These are phyloP conservation scores for Phocides pigmalion DNA, from an alignment of 1,140 invertebrate genomes.

Conservation along the genomic window DNA sequence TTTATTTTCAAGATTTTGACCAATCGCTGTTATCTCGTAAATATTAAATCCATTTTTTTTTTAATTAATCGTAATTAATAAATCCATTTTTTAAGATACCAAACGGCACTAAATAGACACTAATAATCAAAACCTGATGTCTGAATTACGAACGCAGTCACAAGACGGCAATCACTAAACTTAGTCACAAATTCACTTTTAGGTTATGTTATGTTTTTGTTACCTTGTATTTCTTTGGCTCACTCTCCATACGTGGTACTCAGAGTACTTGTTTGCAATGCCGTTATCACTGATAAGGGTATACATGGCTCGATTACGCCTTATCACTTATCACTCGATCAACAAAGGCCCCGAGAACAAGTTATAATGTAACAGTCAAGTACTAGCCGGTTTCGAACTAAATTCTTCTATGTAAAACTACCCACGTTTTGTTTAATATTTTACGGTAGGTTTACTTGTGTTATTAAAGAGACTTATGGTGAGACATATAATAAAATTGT, in stretches of 20 bases:
- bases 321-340: constrained; percentile 76
- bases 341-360: constrained; percentile 46
- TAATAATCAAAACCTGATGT: too few species aligned
- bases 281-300: constrained; percentile 75
- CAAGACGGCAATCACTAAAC: too few species aligned
- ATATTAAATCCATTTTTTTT: too few species aligned
- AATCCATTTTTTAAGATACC: too few species aligned
- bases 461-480: too few species aligned
- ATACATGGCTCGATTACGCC: constrained; percentile 73
- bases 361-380: constrained; percentile 30
- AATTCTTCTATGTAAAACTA: constrained; percentile 24
- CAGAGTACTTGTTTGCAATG: constrained; percentile 63
- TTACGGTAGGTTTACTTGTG: background rate
- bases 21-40: too few species aligned
- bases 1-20: too few species aligned
- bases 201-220: constrained; percentile 36
- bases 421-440: constrained; percentile 17
- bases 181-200: constrained; percentile 17
- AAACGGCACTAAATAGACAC: too few species aligned
- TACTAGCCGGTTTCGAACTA: background rate
- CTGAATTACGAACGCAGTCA: too few species aligned
- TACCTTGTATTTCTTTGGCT: constrained; percentile 68
- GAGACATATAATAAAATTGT: too few species aligned
- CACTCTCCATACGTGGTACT: constrained; percentile 53
- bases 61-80: too few species aligned